Conservation (phyloP, 2,888 invertebrate genomes). For the Trissonchulus sp. region DNA sequence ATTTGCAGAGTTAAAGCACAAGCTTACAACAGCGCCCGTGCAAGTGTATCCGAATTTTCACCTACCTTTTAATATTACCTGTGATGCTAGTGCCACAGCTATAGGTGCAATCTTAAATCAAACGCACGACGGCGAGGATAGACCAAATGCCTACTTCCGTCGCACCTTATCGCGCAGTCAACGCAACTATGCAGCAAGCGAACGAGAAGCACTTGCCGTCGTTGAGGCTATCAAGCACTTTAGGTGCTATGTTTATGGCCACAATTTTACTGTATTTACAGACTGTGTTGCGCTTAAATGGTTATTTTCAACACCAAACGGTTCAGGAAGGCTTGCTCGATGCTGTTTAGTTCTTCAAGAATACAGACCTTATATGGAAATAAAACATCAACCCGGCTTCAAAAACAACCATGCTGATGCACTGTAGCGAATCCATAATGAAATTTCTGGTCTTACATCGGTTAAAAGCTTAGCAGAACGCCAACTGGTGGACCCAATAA, state of each 20-base stretch:
- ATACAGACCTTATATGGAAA: neutral
- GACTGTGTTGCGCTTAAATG: constrained; percentile 32
- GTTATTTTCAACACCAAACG: constrained; percentile 13
- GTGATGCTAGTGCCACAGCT: constrained; percentile 41
- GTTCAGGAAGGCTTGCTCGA: neutral
- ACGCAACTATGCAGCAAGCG: constrained; percentile 37
- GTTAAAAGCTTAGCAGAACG: no score
- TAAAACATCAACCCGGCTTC: no score
- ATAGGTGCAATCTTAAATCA: constrained; percentile 42
- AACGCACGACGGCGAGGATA: constrained; percentile 30
- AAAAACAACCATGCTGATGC: no score
- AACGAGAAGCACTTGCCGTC: constrained; percentile 40
- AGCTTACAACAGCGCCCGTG: constrained; percentile 33
- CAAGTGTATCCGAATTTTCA: constrained; percentile 37
- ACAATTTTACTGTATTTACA: constrained; percentile 22
- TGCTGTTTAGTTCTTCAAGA: constrained; percentile 1
- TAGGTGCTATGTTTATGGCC: constrained; percentile 23
- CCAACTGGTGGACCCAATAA: no score
- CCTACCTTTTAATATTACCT: constrained; percentile 34
- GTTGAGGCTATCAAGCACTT: constrained; percentile 36
- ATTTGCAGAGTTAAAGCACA: constrained; percentile 30
- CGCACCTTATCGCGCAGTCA: constrained; percentile 37
- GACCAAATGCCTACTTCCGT: constrained; percentile 41
- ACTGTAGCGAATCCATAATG: no score
- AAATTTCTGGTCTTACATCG: no score